phyloP scores from a whole-genome alignment of 1,140 invertebrate genomes.

The Drosophila equinoxialis region DNA sequence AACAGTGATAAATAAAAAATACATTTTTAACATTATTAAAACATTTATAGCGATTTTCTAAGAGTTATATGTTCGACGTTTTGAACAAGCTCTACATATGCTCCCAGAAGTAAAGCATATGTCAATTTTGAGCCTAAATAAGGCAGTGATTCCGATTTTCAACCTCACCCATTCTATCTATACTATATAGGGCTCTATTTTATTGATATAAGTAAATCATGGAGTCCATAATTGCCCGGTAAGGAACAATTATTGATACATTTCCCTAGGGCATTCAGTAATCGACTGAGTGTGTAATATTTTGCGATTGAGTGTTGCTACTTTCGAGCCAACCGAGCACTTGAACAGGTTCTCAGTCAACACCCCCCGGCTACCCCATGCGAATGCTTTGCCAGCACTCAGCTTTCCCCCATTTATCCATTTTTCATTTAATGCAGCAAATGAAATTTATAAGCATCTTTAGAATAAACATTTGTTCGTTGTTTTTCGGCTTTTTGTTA shows the following conservation, averaged over 20 bases:
- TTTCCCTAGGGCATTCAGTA: conserved; percentile 1
- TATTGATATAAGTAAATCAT: no score
- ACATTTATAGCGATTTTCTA: no score
- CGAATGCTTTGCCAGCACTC: background rate
- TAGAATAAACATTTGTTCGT: conserved; percentile 14
- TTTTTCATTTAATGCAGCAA: conserved; percentile 49
- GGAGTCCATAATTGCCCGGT: background rate
- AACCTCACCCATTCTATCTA: background rate
- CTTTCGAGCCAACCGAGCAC: conserved; percentile 46
- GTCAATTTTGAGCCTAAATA: no score
- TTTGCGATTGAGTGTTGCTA: conserved; percentile 28
- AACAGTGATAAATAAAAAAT: no score
- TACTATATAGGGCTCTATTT: background rate
- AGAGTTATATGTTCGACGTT: no score
- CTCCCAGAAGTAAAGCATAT: no score
- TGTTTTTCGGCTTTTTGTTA: conserved; percentile 30
- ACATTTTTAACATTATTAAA: no score
- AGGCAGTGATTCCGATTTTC: no score
- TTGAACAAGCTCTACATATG: no score
- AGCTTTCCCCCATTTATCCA: conserved; percentile 22
- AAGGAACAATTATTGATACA: background rate
- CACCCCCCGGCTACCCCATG: conserved; percentile 16
- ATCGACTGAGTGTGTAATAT: background rate
- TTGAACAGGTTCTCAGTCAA: conserved; percentile 53
- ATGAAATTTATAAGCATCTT: conserved; percentile 56